Evolutionary conservation across 2,888 invertebrate genomes (phyloP).

Genomic region (Ophion slaviceki): DNA sequence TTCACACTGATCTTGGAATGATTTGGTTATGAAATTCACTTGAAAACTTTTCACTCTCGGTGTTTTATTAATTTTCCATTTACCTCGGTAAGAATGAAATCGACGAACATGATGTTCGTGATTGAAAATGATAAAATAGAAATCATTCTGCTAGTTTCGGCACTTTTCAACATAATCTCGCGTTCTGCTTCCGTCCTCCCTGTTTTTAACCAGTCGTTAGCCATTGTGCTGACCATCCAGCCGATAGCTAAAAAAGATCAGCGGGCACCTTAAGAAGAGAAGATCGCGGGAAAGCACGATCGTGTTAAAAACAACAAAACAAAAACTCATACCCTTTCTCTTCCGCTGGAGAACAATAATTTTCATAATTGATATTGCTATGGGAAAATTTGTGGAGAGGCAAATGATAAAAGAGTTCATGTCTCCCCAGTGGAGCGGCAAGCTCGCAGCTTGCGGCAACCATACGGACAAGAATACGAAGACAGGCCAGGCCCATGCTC

Average conservation of each 20-base stretch:
- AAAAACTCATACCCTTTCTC: slow-evolving; percentile 65
- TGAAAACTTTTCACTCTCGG: background rate
- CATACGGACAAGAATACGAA: slow-evolving; percentile 55
- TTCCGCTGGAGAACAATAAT: slow-evolving; percentile 69
- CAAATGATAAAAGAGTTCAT: slow-evolving; percentile 71
- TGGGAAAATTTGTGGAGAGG: slow-evolving; percentile 71
- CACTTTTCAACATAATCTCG: slow-evolving; percentile 56
- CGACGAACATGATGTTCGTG: slow-evolving; percentile 57
- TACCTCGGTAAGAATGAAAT: slow-evolving; percentile 54
- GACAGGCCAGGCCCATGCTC: slow-evolving; percentile 58
- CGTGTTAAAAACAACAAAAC: background rate
- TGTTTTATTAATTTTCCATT: background rate
- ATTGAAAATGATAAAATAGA: slow-evolving; percentile 66
- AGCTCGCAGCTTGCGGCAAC: slow-evolving; percentile 64
- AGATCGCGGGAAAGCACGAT: background rate
- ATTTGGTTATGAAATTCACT: slow-evolving; percentile 31
- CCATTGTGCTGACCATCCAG: slow-evolving; percentile 42
- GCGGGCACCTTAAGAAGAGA: background rate
- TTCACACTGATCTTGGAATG: slow-evolving; percentile 2
- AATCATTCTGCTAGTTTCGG: slow-evolving; percentile 67
- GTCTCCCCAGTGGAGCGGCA: slow-evolving; percentile 65
- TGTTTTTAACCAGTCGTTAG: slow-evolving; percentile 57
- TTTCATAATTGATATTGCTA: slow-evolving; percentile 70
- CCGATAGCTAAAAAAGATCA: slow-evolving; percentile 49
- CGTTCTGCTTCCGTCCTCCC: slow-evolving; percentile 37